A percentile compares a stretch with the other conserved stretches of the same genome.
phyloP scores from a whole-genome alignment of 2,888 invertebrate species.

The Chesias legatella region DNA sequence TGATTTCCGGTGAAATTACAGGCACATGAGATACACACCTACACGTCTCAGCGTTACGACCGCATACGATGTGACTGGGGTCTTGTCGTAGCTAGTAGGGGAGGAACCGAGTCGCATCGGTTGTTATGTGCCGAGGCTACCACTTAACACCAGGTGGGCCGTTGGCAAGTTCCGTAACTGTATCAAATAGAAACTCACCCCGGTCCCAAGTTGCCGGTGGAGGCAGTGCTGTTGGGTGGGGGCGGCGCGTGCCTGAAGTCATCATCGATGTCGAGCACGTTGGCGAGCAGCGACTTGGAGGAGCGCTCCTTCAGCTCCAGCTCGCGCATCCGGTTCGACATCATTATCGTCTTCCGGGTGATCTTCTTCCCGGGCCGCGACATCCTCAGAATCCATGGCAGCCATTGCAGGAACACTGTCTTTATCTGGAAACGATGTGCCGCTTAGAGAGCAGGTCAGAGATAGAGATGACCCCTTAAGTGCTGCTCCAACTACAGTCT shows the following conservation, averaged over 20 bases:
- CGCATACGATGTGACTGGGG: no score
- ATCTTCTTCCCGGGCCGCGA: conserved; percentile 97
- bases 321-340: conserved; percentile 95
- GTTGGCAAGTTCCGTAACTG: no score
- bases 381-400: conserved; percentile 98
- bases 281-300: conserved; percentile 95
- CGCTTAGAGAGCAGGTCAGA: not conserved
- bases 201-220: conserved; percentile 83
- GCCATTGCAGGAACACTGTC: conserved; percentile 97
- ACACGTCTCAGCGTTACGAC: no score
- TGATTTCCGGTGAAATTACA: no score
- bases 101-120: no score
- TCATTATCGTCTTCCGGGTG: conserved; percentile 92
- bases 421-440: conserved; percentile 86
- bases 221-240: conserved; percentile 81
- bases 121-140: no score
- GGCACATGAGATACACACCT: no score
- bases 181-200: conserved; percentile 77
- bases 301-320: conserved; percentile 96
- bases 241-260: conserved; percentile 91
- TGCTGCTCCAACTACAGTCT: no score
- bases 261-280: conserved; percentile 97
- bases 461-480: not conserved
- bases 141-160: no score
- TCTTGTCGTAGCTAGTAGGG: no score